These are phyloP conservation scores for Andrena bucephala DNA, from an alignment of 2,888 invertebrate species.

Conservation along the genomic window DNA sequence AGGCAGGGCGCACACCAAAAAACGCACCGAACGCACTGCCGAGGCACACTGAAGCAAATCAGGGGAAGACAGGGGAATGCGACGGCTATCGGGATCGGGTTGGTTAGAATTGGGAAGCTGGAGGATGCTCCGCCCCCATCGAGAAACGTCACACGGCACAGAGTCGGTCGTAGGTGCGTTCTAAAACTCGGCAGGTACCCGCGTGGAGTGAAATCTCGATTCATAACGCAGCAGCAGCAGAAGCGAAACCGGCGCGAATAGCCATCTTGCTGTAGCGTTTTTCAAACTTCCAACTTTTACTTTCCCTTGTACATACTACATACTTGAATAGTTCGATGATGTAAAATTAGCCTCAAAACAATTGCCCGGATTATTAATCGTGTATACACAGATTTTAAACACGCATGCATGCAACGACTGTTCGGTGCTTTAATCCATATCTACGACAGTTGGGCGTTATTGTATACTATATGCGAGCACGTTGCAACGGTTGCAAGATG, in stretches of 20 bases:
- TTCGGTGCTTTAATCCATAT: neutral
- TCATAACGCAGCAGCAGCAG: slow-evolving; percentile 36
- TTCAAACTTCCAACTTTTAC: slow-evolving; percentile 61
- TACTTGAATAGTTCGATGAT: neutral
- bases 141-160: slow-evolving; percentile 55
- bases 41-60: slow-evolving; percentile 66
- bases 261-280: slow-evolving; percentile 61
- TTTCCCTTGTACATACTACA: slow-evolving; percentile 10
- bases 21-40: slow-evolving; percentile 63
- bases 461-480: neutral
- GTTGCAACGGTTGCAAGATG: neutral
- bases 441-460: neutral
- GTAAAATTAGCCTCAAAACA: slow-evolving; percentile 44
- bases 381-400: neutral
- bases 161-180: slow-evolving; percentile 52
- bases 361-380: slow-evolving; percentile 26
- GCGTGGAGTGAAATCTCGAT: slow-evolving; percentile 35
- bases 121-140: slow-evolving; percentile 75
- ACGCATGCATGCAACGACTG: neutral
- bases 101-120: slow-evolving; percentile 75
- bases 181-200: slow-evolving; percentile 49
- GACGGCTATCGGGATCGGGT: slow-evolving; percentile 71
- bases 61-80: slow-evolving; percentile 75
- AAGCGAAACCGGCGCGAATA: slow-evolving; percentile 64
- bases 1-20: slow-evolving; percentile 61